Percentiles rank a stretch among this genome's conserved stretches.
Conservation (phyloP, 2,797 vertebrate genomes). For the Chrosomus eos region DNA sequence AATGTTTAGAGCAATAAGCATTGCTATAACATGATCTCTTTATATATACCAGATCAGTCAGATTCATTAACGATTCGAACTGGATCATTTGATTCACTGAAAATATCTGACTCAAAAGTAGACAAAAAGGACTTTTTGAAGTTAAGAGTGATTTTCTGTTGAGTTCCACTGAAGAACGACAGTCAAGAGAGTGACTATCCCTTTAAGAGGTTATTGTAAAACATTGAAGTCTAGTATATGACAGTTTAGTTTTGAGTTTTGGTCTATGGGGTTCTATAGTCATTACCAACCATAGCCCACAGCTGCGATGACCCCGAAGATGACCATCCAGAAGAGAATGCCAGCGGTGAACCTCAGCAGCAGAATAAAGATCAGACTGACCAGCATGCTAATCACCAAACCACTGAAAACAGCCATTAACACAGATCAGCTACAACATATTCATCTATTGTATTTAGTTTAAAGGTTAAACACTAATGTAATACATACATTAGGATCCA, state of each 20-base stretch:
- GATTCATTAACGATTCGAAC: not conserved
- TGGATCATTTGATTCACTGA: not conserved
- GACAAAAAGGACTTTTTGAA: not conserved
- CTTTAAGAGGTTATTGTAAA: not conserved
- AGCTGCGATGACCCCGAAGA: slow-evolving; percentile 84
- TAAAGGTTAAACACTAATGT: not conserved
- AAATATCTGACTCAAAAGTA: not conserved
- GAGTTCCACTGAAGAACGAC: not conserved
- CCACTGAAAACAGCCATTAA: slow-evolving; percentile 77
- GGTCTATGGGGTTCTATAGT: slow-evolving; percentile 8
- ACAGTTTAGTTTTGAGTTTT: not conserved
- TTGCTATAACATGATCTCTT: too few relatives aligned
- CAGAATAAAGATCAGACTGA: slow-evolving; percentile 91
- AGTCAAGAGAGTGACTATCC: not conserved
- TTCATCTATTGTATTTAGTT: not conserved
- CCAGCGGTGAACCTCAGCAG: slow-evolving; percentile 90
- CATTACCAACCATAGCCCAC: slow-evolving; percentile 85
- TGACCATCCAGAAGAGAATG: slow-evolving; percentile 90
- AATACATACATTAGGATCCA: slow-evolving; percentile 94
- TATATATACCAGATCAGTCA: not conserved
- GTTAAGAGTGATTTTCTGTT: not conserved
- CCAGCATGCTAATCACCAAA: slow-evolving; percentile 88
- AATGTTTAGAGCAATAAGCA: too few relatives aligned
- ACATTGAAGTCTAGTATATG: not conserved
- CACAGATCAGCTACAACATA: slow-evolving; percentile 31